Evolutionary conservation across 2,797 vertebrate genomes (phyloP).

Genomic region (Erethizon dorsatum): DNA sequence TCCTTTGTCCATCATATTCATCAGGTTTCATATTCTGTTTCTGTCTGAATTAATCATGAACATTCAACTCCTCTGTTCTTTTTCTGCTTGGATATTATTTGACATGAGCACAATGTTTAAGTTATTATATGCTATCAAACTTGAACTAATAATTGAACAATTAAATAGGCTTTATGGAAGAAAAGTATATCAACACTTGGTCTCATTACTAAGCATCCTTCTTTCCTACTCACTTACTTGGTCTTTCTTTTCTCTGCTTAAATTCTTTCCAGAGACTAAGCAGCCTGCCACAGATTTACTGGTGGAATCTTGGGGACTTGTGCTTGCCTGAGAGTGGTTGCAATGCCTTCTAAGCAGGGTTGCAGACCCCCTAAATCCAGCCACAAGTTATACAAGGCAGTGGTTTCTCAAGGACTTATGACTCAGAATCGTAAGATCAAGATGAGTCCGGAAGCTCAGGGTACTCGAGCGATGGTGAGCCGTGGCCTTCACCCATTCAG

Average conservation of each 20-base stretch:
- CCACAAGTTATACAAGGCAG: neutral
- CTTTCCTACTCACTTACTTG: neutral
- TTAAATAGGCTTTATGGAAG: neutral
- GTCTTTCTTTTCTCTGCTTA: neutral
- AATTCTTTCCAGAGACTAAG: neutral
- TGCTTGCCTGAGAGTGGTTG: neutral
- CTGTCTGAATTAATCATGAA: neutral
- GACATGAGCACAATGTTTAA: neutral
- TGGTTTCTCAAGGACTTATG: neutral
- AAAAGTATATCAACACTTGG: neutral
- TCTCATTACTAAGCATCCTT: neutral
- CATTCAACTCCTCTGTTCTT: neutral
- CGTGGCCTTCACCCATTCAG: neutral
- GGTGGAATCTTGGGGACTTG: neutral
- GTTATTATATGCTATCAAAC: neutral
- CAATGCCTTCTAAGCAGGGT: neutral
- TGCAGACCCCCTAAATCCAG: neutral
- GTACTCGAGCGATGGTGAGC: neutral
- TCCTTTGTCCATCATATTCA: neutral
- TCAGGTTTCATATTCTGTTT: neutral
- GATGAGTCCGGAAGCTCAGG: neutral
- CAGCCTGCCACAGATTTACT: neutral
- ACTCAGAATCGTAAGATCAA: neutral
- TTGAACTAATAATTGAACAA: neutral
- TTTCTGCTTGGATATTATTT: neutral